Conservation (phyloP, 2,797 vertebrate species). For the Saxicola maurus region DNA sequence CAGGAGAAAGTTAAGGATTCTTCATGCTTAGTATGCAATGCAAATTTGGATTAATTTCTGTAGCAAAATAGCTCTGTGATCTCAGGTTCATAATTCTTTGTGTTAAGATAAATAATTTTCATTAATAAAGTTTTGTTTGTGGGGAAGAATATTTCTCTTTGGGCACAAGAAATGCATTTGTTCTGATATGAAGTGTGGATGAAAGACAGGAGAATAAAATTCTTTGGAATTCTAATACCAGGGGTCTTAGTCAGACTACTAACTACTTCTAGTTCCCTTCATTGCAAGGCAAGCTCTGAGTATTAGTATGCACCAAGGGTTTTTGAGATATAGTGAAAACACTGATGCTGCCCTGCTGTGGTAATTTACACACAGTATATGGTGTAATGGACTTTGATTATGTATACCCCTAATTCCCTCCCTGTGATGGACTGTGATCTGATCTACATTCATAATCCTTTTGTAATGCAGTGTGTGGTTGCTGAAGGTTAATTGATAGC, state of each 20-base stretch:
- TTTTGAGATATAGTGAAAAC: background rate
- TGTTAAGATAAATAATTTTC: background rate
- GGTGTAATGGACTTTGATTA: slow-evolving; percentile 40
- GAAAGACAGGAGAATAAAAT: background rate
- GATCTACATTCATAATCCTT: slow-evolving; percentile 55
- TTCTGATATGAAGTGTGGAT: background rate
- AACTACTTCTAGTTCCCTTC: background rate
- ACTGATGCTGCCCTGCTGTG: slow-evolving; percentile 4
- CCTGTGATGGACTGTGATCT: slow-evolving; percentile 44
- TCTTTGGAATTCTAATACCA: background rate
- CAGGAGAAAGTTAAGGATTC: background rate
- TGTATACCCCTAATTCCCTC: slow-evolving; percentile 34
- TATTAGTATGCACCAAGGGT: background rate
- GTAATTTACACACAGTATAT: slow-evolving; percentile 26
- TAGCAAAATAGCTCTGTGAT: background rate
- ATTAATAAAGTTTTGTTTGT: background rate
- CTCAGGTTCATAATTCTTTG: background rate
- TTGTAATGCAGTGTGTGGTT: slow-evolving; percentile 27
- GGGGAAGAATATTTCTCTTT: background rate
- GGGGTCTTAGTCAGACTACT: background rate
- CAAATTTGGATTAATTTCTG: background rate
- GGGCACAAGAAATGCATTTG: background rate
- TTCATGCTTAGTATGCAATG: background rate
- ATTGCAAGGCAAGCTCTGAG: background rate
- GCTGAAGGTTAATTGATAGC: slow-evolving; percentile 48